Evolutionary conservation across 2,113 vertebrate species (phyloP), one percentile per base, ranked within the genome.

Genomic region (Falco punctatus): DNA sequence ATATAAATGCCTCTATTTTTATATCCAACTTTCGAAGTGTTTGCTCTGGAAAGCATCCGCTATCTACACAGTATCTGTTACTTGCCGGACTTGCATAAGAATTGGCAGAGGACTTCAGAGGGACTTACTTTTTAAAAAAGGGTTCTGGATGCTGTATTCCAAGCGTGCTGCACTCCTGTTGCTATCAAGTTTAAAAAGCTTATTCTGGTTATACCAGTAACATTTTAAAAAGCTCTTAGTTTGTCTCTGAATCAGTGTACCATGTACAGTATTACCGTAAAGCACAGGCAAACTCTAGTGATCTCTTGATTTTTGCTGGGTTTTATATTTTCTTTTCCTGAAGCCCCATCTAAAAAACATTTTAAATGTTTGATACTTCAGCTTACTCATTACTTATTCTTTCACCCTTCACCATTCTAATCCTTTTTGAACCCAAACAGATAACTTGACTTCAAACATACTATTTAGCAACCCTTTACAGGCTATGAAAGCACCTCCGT

Each of bases 1-100:
- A 88, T 62, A 90, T 13, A 92, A 94, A 82, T 90, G 71, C 33
- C 71, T 93, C 85, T 94, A 19, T 75, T 92, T 90, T 92, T 82
- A 80, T 51, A 65, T 57, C n/a, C 40, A 77, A 3, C 23, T 92
- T 92, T 61, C 49, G 14, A 58, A 90, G 79, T n/a, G 57, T 88
- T 81, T 93, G 66, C 71, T 90, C 67, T 92, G 92, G 81, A 90
- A 92, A 90, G 65, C 40, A 55, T 54, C 62, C 4, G 33, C 1
- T 80, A 90, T 26, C 90, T 75, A 40, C 70, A 55, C 12, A 26
- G 72, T 49, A 65, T 65, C 74, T 88, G 70, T 58, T 90, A 85
- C 57, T 92, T 81, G 61, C 65, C 74, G 93, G 64, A 70, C 59
- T 70, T 67, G 49, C 57, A 13, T 24, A 86, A 77, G 58, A 86